Evolutionary conservation across 2,113 vertebrate genomes (phyloP).

Genomic region (Syrmaticus mikado): DNA sequence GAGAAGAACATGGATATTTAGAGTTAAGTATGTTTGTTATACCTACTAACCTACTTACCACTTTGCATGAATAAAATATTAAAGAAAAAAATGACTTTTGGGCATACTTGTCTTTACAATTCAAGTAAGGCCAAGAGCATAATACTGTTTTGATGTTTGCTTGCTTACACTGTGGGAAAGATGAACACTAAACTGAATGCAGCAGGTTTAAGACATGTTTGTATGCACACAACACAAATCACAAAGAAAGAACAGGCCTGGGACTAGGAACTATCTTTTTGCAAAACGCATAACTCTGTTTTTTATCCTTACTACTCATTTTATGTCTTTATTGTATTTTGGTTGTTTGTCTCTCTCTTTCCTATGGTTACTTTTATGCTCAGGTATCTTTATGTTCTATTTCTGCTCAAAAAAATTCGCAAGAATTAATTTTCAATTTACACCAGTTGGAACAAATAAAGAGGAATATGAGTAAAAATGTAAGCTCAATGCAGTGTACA

Average conservation of each 20-base stretch:
- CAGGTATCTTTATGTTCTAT: background rate
- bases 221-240: background rate
- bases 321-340: background rate
- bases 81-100: background rate
- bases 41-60: conserved; percentile 43
- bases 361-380: background rate
- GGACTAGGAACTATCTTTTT: background rate
- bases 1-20: background rate
- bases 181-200: background rate
- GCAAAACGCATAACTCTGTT: background rate
- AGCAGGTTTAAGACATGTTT: background rate
- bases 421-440: background rate
- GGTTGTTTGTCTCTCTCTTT: background rate
- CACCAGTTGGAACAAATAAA: background rate
- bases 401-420: background rate
- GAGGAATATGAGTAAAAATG: background rate
- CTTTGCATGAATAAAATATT: conserved; percentile 45
- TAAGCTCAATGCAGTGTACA: background rate
- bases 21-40: background rate
- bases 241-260: background rate
- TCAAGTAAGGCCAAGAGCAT: background rate
- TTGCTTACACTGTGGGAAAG: background rate
- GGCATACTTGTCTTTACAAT: background rate
- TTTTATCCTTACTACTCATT: background rate
- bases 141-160: background rate